These are phyloP conservation scores for Xestia sexstrigata DNA, from an alignment of 2,888 invertebrate species.

Conservation along the genomic window DNA sequence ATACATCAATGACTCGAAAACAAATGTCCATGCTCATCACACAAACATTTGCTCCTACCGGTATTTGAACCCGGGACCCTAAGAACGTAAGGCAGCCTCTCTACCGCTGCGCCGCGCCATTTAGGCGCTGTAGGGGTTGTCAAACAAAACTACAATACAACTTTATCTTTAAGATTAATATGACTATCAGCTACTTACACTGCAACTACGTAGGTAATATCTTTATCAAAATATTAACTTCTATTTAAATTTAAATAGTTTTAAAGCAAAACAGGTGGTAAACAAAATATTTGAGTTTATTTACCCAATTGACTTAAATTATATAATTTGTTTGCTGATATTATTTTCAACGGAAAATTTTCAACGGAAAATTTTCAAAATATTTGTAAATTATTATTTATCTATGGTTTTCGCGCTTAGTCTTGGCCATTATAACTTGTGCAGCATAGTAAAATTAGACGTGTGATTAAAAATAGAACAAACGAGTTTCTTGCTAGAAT, in stretches of 20 bases:
- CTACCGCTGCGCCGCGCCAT: too few relatives aligned
- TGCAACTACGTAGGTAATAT: neutral
- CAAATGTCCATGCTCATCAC: too few relatives aligned
- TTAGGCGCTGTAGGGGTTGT: too few relatives aligned
- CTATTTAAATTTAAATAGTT: neutral
- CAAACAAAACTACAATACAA: too few relatives aligned
- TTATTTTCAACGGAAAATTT: neutral
- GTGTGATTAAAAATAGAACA: neutral
- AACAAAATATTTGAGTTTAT: neutral
- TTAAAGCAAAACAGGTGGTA: neutral
- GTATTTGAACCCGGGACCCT: too few relatives aligned
- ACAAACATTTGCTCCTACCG: too few relatives aligned
- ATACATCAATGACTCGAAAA: too few relatives aligned
- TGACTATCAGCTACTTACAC: conserved; percentile 7
- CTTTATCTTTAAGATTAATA: conserved; percentile 20
- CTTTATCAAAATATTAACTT: conserved; percentile 1
- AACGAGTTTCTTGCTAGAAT: neutral
- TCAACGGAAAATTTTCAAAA: too few relatives aligned
- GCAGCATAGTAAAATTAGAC: neutral
- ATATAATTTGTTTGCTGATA: too few relatives aligned
- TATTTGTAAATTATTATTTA: too few relatives aligned
- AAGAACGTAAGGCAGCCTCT: too few relatives aligned
- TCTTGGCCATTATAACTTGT: neutral
- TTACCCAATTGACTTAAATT: too few relatives aligned
- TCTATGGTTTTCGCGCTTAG: neutral